Percentiles rank a stretch among this genome's conserved stretches.
phyloP scores from a whole-genome alignment of 2,797 vertebrate species.

The Percopsis omiscomaycus region DNA sequence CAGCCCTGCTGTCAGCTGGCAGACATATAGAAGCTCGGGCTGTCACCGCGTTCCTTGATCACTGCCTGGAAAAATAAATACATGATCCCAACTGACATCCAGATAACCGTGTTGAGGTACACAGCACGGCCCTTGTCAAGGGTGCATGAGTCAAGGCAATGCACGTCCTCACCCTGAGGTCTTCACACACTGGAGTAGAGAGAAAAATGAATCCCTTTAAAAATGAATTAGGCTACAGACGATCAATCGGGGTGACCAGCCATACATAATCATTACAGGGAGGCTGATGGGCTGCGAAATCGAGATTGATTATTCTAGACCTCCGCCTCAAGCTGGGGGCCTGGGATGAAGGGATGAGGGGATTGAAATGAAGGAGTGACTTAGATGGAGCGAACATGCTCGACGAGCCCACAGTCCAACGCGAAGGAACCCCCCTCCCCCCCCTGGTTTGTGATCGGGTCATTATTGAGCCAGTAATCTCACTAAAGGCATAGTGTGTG shows the following conservation, averaged over 20 bases:
- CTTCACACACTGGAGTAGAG: neutral
- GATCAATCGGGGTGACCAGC: constrained; percentile 22
- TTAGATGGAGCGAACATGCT: constrained; percentile 1
- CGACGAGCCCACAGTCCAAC: too few species aligned
- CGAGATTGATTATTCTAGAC: constrained; percentile 31
- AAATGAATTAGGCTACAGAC: constrained; percentile 9
- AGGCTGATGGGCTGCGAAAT: constrained; percentile 25
- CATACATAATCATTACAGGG: constrained; percentile 38
- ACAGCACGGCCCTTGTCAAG: neutral
- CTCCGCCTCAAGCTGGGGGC: neutral
- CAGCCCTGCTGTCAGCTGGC: constrained; percentile 1
- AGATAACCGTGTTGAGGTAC: neutral
- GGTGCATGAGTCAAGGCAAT: neutral
- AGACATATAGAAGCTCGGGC: neutral
- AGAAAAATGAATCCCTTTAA: constrained; percentile 16
- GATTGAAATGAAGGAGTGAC: neutral
- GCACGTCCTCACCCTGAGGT: neutral
- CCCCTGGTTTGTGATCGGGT: too few species aligned
- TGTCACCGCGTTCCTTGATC: neutral
- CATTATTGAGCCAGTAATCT: too few species aligned
- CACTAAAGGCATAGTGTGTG: too few species aligned
- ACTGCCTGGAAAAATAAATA: neutral
- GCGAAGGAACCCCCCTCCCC: too few species aligned
- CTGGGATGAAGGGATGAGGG: neutral
- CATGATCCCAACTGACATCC: neutral